A percentile compares a stretch with the other conserved stretches of the same genome.
phyloP scores from a whole-genome alignment of 2,888 invertebrate species.

The Craniophora ligustri region DNA sequence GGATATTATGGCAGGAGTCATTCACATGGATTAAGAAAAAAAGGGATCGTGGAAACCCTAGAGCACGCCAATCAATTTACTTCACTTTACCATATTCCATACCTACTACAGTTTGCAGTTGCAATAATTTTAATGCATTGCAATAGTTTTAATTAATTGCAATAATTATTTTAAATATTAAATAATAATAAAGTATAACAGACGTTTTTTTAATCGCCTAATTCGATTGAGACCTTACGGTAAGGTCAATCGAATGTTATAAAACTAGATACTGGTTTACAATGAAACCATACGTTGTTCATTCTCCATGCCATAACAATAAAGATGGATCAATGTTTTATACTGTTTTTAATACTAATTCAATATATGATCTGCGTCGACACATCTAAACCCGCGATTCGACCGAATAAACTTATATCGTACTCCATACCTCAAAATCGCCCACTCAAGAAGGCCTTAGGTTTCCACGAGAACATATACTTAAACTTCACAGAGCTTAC shows the following conservation, averaged over 20 bases:
- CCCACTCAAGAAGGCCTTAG: conserved; percentile 68
- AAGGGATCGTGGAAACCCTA: too few relatives aligned
- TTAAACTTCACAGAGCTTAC: conserved; percentile 75
- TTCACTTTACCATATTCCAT: too few relatives aligned
- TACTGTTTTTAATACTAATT: conserved; percentile 53
- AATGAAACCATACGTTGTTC: conserved; percentile 68
- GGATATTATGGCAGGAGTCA: too few relatives aligned
- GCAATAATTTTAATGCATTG: too few relatives aligned
- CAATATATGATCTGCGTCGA: conserved; percentile 47
- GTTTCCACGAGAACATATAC: conserved; percentile 76
- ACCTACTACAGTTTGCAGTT: too few relatives aligned
- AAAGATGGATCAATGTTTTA: conserved; percentile 60
- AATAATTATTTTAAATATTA: too few relatives aligned
- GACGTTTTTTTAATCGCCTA: too few relatives aligned
- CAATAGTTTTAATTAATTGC: too few relatives aligned
- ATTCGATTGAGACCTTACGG: conserved; percentile 71
- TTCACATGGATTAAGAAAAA: too few relatives aligned
- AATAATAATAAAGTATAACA: too few relatives aligned
- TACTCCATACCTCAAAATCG: conserved; percentile 70
- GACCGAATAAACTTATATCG: conserved; percentile 58
- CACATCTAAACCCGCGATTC: conserved; percentile 39
- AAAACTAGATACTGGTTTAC: conserved; percentile 72
- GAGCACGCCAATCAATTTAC: too few relatives aligned
- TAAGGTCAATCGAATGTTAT: conserved; percentile 80
- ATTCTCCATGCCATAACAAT: conserved; percentile 65